Base-by-base conservation (phyloP, 2,888 invertebrate species). In the Ypsolopha scabrella region DNA sequence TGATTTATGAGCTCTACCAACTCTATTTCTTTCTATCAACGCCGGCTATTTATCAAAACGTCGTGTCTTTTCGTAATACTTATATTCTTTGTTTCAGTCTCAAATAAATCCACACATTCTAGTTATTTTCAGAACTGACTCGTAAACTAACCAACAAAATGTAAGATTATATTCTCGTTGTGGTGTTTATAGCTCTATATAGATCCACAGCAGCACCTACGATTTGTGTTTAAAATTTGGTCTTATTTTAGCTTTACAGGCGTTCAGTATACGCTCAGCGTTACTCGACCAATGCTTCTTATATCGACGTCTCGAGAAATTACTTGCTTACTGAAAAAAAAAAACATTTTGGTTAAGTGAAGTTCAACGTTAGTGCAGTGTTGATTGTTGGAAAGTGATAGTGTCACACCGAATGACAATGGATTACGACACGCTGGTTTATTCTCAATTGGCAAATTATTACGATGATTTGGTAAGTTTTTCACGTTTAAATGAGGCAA, bases 371-470 rank as follows among this genome's bases (percentile, higher is more conserved):
- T 24, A 24, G 24, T 24, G 24, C 24, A 24, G 24, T 24, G 24
- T 24, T 24, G 24, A 24, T 24, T 24, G 24, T 24, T 24, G 24
- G 24, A 24, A 24, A 24, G 24, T 24, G 24, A 24, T 24, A 24
- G 24, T 24, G 24, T 24, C 4, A 24, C 24, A 24, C 24, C 24
- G 4, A 24, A 43, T 59, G 55, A 72, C 62, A 68, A 90, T 90
- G 90, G 90, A 90, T 89, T 90, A 90, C 87, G 90, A 90, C 61
- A 87, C 90, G 71, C 77, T 90, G 66, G 81, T 90, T 62, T 90
- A 89, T 73, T 88, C 90, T 61, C 90, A 90, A 54, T 87, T 90
- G 54, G 82, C 89, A 61, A 89, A 88, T 62, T 90, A 90, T 75
- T 90, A 90, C 67, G 90, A 90, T 64, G 87, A 89, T 54, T 64